Evolutionary conservation across 1,140 invertebrate species (phyloP), one percentile per base, ranked within the genome.

Genomic region (Drosophila arizonae): DNA sequence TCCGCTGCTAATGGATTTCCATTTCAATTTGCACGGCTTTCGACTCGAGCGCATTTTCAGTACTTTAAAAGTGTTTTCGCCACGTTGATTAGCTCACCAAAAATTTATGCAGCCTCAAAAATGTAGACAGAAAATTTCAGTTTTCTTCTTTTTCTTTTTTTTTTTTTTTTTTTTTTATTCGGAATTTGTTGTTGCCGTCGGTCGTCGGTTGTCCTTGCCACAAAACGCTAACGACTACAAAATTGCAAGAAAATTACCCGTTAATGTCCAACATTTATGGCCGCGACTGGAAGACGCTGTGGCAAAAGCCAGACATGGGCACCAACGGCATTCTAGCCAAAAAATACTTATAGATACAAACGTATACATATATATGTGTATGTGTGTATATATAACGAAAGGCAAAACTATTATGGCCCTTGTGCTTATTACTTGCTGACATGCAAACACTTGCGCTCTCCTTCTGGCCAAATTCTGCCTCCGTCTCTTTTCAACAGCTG

Each of bases 171-270:
- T 15, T 45, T 45, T 15, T 15, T 45, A 6, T 45, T 64, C 17
- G 72, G 67, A 65, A 69, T 50, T 58, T 68, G 17, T 45, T 64
- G 67, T 54, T 67, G 80, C 55, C 72, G 77, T 72, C 75, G 64
- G 21, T 24, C 21, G 21, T 24, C 21, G 21, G 21, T 58, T 68
- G 82, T 87, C 84, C 76, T 79, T 82, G 85, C 85, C 85, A 77
- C 85, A 88, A 88, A 89, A 85, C 78, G 86, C 86, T 90, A 90
- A 90, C 84, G 88, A 90, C 88, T 90, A 90, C 82, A 81, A 88
- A 88, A 90, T 90, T 90, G 82, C 88, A 90, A 88, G 82, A 90
- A 90, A 90, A 88, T 90, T 90, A 81, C 84, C 84, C 88, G 80
- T 88, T 90, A 90, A 90, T 90, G 88, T 87, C 79, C 87, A 90